Conservation (phyloP, 2,113 vertebrate genomes). For the Macrotus californicus region DNA sequence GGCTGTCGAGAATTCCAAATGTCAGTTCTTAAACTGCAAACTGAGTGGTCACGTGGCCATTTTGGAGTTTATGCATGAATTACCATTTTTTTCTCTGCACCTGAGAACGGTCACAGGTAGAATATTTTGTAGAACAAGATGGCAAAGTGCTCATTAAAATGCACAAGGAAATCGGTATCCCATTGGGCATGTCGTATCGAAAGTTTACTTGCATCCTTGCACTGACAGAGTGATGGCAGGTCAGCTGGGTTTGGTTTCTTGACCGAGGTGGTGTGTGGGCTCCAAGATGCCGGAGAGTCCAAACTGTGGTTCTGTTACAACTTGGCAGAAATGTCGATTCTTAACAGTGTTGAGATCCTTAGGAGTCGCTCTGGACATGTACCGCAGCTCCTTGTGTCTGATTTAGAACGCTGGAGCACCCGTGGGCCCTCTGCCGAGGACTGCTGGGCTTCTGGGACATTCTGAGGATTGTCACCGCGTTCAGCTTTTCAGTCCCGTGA, state of each 20-base stretch:
- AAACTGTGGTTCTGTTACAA: constrained; percentile 17
- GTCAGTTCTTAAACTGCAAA: neutral
- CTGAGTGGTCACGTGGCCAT: neutral
- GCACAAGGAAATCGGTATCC: neutral
- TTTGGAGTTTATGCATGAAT: neutral
- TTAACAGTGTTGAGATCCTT: neutral
- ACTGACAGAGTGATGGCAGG: constrained; percentile 11
- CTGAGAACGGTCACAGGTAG: constrained; percentile 4
- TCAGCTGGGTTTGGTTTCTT: constrained; percentile 11
- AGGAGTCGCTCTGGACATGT: constrained; percentile 24
- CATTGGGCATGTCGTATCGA: neutral
- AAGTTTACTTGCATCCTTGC: neutral
- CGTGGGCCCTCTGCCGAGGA: constrained; percentile 33
- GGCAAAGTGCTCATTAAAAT: neutral
- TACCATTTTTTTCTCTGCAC: neutral
- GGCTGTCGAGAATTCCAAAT: neutral
- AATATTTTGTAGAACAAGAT: neutral
- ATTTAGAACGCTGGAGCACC: constrained; percentile 61
- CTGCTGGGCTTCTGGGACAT: constrained; percentile 62
- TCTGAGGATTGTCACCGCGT: constrained; percentile 53
- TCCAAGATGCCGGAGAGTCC: neutral
- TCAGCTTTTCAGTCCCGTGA: constrained; percentile 45
- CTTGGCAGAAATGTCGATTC: neutral
- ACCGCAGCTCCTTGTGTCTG: neutral
- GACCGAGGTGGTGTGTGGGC: constrained; percentile 8